A percentile compares a stretch with the other conserved stretches of the same genome.
Conservation (phyloP, 1,140 invertebrate species). For the Diachasma alloeum region DNA sequence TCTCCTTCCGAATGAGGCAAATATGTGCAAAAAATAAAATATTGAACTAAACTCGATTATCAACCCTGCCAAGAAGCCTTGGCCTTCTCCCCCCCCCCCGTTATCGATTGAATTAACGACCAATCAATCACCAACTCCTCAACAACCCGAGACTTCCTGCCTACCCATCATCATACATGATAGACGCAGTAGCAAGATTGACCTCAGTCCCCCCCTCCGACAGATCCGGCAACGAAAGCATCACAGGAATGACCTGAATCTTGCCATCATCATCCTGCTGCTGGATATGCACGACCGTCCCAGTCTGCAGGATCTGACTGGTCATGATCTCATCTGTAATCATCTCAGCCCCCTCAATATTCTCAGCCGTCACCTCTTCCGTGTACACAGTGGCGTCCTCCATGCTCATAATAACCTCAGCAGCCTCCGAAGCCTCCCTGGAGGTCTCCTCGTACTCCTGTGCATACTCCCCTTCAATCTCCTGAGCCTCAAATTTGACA, state of each 20-base stretch:
- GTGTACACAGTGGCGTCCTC: slow-evolving; percentile 59
- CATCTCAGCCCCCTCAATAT: slow-evolving; percentile 52
- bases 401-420: slow-evolving; percentile 58
- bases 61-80: too few relatives aligned
- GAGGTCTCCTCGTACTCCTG: slow-evolving; percentile 58
- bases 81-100: too few relatives aligned
- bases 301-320: slow-evolving; percentile 52
- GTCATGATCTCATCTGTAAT: slow-evolving; percentile 55
- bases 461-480: slow-evolving; percentile 44
- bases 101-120: too few relatives aligned
- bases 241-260: slow-evolving; percentile 61
- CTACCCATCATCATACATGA: slow-evolving; percentile 58
- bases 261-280: slow-evolving; percentile 57
- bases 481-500: slow-evolving; percentile 49
- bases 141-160: background rate
- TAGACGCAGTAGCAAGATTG: slow-evolving; percentile 57
- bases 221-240: slow-evolving; percentile 58
- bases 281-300: slow-evolving; percentile 55
- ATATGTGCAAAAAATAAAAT: too few relatives aligned
- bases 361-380: slow-evolving; percentile 59
- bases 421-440: slow-evolving; percentile 53
- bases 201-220: slow-evolving; percentile 55
- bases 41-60: too few relatives aligned
- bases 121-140: too few relatives aligned
- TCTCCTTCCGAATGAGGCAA: too few relatives aligned